phyloP scores from a whole-genome alignment of 2,113 vertebrate genomes.

The Rhegmatorhina hoffmannsi region DNA sequence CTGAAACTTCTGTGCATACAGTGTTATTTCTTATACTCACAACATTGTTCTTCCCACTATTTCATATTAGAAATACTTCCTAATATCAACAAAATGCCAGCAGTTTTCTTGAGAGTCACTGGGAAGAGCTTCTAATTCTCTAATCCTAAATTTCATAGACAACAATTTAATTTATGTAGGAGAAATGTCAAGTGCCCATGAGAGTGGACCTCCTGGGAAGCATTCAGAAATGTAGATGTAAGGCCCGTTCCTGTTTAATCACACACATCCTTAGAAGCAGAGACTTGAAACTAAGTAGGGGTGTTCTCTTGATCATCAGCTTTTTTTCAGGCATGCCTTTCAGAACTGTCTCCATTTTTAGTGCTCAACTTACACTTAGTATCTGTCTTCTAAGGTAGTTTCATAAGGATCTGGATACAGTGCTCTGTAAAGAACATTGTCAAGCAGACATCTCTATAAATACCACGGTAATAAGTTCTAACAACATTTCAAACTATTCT shows the following conservation, averaged over 20 bases:
- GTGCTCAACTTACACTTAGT: background rate
- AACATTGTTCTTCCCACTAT: background rate
- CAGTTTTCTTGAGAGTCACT: background rate
- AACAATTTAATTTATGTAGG: slow-evolving; percentile 66
- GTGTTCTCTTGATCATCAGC: background rate
- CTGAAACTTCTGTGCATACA: accelerated
- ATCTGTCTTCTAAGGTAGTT: background rate
- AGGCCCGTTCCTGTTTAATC: background rate
- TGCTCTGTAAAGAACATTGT: background rate
- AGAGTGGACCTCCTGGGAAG: slow-evolving; percentile 62
- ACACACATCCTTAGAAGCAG: background rate
- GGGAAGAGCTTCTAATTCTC: background rate
- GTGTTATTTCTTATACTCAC: background rate
- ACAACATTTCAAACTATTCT: background rate
- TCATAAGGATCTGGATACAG: background rate
- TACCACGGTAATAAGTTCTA: background rate
- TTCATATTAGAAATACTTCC: background rate
- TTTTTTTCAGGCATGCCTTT: background rate
- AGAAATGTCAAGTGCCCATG: slow-evolving; percentile 50
- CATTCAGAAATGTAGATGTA: slow-evolving; percentile 39
- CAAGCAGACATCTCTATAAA: background rate
- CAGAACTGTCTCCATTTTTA: background rate
- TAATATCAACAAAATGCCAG: background rate
- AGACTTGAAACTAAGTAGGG: background rate
- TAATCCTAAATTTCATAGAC: slow-evolving; percentile 44